Conservation (phyloP, 2,888 invertebrate genomes). For the Drosophila subquinaria region DNA sequence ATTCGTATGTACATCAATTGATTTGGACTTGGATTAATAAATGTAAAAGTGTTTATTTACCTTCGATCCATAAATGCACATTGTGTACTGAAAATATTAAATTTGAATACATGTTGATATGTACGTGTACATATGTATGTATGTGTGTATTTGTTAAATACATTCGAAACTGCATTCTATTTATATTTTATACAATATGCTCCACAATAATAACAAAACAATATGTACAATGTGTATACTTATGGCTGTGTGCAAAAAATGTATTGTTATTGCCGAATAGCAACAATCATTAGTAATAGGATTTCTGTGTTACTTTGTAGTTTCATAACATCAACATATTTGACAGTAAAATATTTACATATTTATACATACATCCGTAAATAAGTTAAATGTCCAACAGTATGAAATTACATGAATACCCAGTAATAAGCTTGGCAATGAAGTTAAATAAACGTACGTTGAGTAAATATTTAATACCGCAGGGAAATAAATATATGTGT, state of each 20-base stretch:
- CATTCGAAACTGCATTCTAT: slow-evolving; percentile 32
- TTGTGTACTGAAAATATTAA: slow-evolving; percentile 14
- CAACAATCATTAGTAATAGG: not conserved
- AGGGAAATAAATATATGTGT: too few species aligned
- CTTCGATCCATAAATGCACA: slow-evolving; percentile 21
- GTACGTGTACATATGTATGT: not conserved
- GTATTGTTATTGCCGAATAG: slow-evolving; percentile 12
- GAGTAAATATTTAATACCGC: too few species aligned
- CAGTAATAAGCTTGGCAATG: not conserved
- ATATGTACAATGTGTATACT: slow-evolving; percentile 1
- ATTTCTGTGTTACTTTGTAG: not conserved
- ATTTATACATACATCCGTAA: not conserved
- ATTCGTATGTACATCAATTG: not conserved
- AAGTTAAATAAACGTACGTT: too few species aligned
- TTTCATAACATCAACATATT: not conserved
- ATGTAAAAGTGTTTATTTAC: slow-evolving; percentile 25
- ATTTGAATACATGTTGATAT: slow-evolving; percentile 18
- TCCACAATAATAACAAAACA: slow-evolving; percentile 16
- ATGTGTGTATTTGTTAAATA: slow-evolving; percentile 17
- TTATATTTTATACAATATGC: slow-evolving; percentile 22
- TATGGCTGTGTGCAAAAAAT: slow-evolving; percentile 10
- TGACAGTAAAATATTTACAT: not conserved
- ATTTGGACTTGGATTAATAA: slow-evolving; percentile 1
- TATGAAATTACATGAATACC: not conserved
- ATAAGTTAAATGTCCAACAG: not conserved